phyloP scores from a whole-genome alignment of 2,113 vertebrate species.

The Microcebus ravelobensis region DNA sequence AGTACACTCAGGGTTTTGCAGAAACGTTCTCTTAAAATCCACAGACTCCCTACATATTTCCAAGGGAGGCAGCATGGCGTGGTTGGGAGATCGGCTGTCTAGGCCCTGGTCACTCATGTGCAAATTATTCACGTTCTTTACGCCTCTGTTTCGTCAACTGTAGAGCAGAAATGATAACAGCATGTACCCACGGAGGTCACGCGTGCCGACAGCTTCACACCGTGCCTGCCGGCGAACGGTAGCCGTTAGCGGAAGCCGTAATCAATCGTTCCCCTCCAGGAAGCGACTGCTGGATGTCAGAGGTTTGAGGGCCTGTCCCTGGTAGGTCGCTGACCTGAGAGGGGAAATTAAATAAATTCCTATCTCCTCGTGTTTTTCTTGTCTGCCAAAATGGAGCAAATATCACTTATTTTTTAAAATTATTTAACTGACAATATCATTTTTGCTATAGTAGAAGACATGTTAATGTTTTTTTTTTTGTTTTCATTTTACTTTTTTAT shows the following conservation, averaged over 20 bases:
- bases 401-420: not conserved
- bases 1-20: not conserved
- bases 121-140: not conserved
- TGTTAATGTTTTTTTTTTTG: not conserved
- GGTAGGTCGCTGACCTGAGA: not conserved
- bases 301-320: not conserved
- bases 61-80: not conserved
- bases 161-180: not conserved
- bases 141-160: not conserved
- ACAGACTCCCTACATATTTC: not conserved
- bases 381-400: not conserved
- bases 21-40: not conserved
- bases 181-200: fast-evolving
- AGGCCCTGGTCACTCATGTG: not conserved
- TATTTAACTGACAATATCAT: not conserved
- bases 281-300: not conserved
- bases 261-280: not conserved
- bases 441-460: not conserved
- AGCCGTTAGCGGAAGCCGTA: too few relatives aligned
- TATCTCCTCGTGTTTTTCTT: not conserved
- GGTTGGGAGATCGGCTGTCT: not conserved
- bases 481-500: too few relatives aligned
- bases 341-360: not conserved
- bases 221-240: not conserved
- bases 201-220: too few relatives aligned